Evolutionary conservation across 2,888 invertebrate genomes (phyloP), one percentile per base, ranked within the genome.

Genomic region (Graphium colonna): DNA sequence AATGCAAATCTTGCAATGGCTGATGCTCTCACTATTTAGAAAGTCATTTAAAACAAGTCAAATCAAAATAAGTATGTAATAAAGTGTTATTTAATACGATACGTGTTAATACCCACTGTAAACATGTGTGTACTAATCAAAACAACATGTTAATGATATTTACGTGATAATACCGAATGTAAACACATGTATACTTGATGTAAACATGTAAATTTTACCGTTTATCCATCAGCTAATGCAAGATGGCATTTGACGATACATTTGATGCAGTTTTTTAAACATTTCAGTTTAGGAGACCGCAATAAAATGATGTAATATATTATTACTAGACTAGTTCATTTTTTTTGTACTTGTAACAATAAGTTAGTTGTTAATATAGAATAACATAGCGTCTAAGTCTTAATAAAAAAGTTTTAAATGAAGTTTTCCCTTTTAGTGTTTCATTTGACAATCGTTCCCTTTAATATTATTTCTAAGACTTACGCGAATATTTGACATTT

Each of bases 231-330:
- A 33, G 33, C 33, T n/a, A 5, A 3, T 33, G 33, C 8, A 33
- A 7, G 33, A 2, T 33, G 8, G 9, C 33, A 9, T 33, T 10
- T 2, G n/a, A 33, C 33, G 9, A 33, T 33, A 10, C 33, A 33
- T 5, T 33, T 7, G 3, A 40, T 5, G 21, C 36, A 36, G 50
- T 51, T 51, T 51, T 58, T 54, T 51, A 36, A 48, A 45, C 46
- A 43, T 18, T 39, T 2, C n/a, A 15, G 52, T 52, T 49, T 21
- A 12, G 13, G 33, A 36, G 38, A 52, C 56, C 31, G 10, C 42
- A 4, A 38, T 38, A 13, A 43, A 46, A 38, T 62, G 60, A 60
- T 65, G 65, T 65, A 64, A 62, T 60, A 65, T 65, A 63, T 59
- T 60, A 62, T 61, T 61, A 49, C 58, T 54, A 17, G 12, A 21